A percentile compares a stretch with the other conserved stretches of the same genome.
These are phyloP conservation scores for Mesocricetus auratus DNA, from an alignment of 2,113 vertebrate species.

Conservation along the genomic window DNA sequence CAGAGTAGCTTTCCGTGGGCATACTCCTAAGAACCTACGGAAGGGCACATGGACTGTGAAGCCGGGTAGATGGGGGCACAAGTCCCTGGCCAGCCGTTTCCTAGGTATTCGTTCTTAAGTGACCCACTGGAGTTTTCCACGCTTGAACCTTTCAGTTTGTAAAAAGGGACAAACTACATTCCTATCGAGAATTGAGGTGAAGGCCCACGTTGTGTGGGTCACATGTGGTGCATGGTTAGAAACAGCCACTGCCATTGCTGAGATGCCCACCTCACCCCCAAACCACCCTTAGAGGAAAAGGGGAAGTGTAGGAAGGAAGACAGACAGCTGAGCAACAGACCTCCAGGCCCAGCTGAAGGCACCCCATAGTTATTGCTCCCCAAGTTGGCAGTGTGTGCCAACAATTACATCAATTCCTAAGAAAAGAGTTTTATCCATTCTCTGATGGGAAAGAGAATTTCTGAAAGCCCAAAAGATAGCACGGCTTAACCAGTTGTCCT, in stretches of 20 bases:
- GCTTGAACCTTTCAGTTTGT: neutral
- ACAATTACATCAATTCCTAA: neutral
- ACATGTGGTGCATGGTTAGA: neutral
- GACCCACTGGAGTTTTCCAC: neutral
- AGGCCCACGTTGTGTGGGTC: neutral
- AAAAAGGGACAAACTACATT: neutral
- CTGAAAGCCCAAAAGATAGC: neutral
- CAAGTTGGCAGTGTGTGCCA: neutral
- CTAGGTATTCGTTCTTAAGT: neutral
- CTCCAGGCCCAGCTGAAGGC: neutral
- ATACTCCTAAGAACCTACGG: neutral
- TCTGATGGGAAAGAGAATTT: neutral
- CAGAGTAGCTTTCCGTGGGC: neutral
- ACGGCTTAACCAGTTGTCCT: neutral
- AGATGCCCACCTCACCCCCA: neutral
- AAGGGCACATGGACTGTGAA: neutral
- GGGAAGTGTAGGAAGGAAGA: neutral
- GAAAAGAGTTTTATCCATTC: neutral
- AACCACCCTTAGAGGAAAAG: neutral
- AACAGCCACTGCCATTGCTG: neutral
- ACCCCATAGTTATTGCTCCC: neutral
- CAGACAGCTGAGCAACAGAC: neutral
- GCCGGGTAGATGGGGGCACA: neutral
- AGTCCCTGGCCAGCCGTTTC: neutral
- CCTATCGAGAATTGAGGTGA: neutral